Evolutionary conservation across 30 jellyfish, hydroid and myxozoan genomes (phyloP), one percentile per base, ranked within the genome.

Genomic region (Aurelia aurita): DNA sequence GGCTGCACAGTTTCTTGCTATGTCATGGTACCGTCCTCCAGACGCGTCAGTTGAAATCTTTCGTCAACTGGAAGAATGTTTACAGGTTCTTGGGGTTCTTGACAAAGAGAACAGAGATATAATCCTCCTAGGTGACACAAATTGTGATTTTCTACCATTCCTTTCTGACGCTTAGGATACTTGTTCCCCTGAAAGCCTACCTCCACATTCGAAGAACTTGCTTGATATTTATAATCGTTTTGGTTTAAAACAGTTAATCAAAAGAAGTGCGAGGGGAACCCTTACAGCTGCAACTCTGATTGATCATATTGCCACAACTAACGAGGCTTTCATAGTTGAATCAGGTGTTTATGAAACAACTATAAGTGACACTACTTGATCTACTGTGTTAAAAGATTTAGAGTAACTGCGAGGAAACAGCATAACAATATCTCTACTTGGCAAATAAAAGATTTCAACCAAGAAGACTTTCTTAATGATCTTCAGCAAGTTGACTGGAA

Each of bases 11-110:
- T 47, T 47, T 47, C 59, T 47, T 16, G 59, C 16, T 47, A 47
- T 47, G 59, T 47, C 59, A 16, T 47, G 59, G 59, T 47, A 47
- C 59, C 59, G 16, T 47, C 59, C 59, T 47, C 59, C 59, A 47
- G 59, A 47, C 59, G 59, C 59, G 16, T 16, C 59, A 8, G 59
- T n/a, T n/a, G n/a, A n/a, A n/a, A n/a, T n/a, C n/a, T n/a, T n/a
- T n/a, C n/a, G n/a, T n/a, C n/a, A n/a, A n/a, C n/a, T n/a, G n/a
- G n/a, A n/a, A n/a, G n/a, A n/a, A n/a, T n/a, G n/a, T n/a, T n/a
- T n/a, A n/a, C n/a, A n/a, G n/a, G n/a, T n/a, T n/a, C n/a, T n/a
- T n/a, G n/a, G n/a, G n/a, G n/a, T n/a, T n/a, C n/a, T n/a, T n/a
- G n/a, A n/a, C n/a, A n/a, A n/a, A n/a, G n/a, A n/a, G n/a, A n/a